phyloP scores from a whole-genome alignment of 2,888 invertebrate genomes.

The Gibbula magus region DNA sequence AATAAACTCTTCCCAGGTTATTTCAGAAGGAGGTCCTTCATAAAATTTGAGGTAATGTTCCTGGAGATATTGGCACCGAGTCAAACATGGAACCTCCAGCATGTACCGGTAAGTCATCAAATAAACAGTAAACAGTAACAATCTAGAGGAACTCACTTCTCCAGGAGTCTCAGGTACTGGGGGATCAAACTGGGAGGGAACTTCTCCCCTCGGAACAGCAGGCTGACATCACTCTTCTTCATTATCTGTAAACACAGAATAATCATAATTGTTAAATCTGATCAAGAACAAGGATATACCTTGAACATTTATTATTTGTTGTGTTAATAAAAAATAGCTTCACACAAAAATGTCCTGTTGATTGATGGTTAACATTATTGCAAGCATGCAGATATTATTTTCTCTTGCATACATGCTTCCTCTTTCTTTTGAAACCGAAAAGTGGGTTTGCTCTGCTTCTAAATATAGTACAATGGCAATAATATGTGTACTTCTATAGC shows the following conservation, averaged over 20 bases:
- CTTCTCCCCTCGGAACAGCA: slow-evolving; percentile 64
- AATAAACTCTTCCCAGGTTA: too few relatives aligned
- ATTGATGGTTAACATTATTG: too few relatives aligned
- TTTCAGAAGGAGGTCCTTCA: not conserved
- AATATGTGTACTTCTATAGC: too few relatives aligned
- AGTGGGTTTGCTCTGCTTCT: too few relatives aligned
- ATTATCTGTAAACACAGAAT: slow-evolving; percentile 57
- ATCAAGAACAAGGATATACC: too few relatives aligned
- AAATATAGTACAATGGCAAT: too few relatives aligned
- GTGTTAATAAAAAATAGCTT: too few relatives aligned
- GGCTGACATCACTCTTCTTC: slow-evolving; percentile 57
- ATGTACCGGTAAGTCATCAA: not conserved
- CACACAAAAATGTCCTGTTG: too few relatives aligned
- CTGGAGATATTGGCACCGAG: not conserved
- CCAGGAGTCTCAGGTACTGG: slow-evolving; percentile 68
- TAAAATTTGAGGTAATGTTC: not conserved
- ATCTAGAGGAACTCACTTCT: slow-evolving; percentile 61
- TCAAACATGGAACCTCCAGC: not conserved
- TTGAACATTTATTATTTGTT: not conserved
- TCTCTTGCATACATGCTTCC: too few relatives aligned
- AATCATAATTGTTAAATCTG: too few relatives aligned
- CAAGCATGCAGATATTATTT: too few relatives aligned
- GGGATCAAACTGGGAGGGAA: slow-evolving; percentile 67
- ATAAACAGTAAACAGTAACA: not conserved
- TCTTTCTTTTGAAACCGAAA: too few relatives aligned